These are phyloP conservation scores for Acrobasis suavella DNA, from an alignment of 2,888 invertebrate genomes.

Conservation along the genomic window DNA sequence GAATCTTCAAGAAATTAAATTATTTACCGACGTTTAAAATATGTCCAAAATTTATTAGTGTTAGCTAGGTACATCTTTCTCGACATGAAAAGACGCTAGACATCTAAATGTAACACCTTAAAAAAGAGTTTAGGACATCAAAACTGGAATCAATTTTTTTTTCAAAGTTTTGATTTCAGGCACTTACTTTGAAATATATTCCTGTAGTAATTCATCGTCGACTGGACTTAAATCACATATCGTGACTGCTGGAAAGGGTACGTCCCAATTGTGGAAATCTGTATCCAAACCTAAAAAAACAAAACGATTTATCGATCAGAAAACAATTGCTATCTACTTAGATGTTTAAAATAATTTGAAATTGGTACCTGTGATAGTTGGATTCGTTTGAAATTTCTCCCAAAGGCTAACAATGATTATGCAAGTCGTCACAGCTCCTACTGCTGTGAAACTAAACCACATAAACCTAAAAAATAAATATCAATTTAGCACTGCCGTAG, in stretches of 20 bases:
- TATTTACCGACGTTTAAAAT: too few relatives aligned
- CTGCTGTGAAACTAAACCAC: conserved; percentile 89
- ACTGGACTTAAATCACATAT: conserved; percentile 83
- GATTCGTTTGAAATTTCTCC: conserved; percentile 93
- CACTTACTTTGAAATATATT: conserved; percentile 67
- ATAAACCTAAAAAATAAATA: conserved; percentile 82
- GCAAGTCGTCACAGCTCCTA: conserved; percentile 87
- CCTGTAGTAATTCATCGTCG: conserved; percentile 72
- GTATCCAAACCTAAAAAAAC: conserved; percentile 85
- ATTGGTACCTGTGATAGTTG: conserved; percentile 87
- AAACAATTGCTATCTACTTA: too few relatives aligned
- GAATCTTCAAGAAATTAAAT: not conserved
- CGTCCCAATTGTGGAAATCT: conserved; percentile 91
- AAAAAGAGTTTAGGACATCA: too few relatives aligned
- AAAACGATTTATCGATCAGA: not conserved
- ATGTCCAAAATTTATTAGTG: too few relatives aligned
- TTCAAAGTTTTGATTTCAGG: not conserved
- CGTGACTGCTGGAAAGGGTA: conserved; percentile 88
- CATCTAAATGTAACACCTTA: too few relatives aligned
- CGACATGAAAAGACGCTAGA: too few relatives aligned
- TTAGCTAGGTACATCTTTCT: too few relatives aligned
- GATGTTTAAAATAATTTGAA: too few relatives aligned
- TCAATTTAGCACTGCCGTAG: not conserved
- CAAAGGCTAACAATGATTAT: conserved; percentile 90
- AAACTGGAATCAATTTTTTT: too few relatives aligned